Percentiles rank a stretch among this genome's conserved stretches.
These are phyloP conservation scores for Nephrocerus scutellatus DNA, from an alignment of 2,888 invertebrate species.

Conservation along the genomic window DNA sequence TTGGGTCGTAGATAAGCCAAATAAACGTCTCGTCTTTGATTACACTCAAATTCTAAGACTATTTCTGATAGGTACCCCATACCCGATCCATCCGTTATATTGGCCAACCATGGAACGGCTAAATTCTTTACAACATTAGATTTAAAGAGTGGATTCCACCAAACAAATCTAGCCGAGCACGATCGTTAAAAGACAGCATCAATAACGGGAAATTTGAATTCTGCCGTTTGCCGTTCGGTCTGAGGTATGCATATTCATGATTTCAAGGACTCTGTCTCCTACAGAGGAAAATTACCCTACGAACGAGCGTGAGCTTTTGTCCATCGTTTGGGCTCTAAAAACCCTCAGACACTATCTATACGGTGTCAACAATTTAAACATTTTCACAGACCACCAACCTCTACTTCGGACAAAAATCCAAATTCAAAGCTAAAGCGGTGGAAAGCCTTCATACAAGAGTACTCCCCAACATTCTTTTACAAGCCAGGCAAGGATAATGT, in stretches of 20 bases:
- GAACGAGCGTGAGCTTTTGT: constrained; percentile 36
- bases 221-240: too few relatives aligned
- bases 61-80: too few relatives aligned
- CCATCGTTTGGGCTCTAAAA: constrained; percentile 34
- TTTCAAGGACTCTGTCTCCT: constrained; percentile 27
- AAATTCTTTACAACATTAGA: too few relatives aligned
- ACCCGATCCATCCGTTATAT: too few relatives aligned
- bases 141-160: too few relatives aligned
- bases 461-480: constrained; percentile 10
- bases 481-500: constrained; percentile 8
- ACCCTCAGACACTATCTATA: constrained; percentile 37
- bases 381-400: constrained; percentile 17
- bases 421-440: constrained; percentile 17
- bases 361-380: constrained; percentile 22
- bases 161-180: too few relatives aligned
- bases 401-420: constrained; percentile 12
- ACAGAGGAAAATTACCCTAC: constrained; percentile 27
- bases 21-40: too few relatives aligned
- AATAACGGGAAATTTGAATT: too few relatives aligned
- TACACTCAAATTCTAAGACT: too few relatives aligned
- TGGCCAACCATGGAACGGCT: too few relatives aligned
- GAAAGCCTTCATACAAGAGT: constrained; percentile 12
- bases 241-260: constrained; percentile 27
- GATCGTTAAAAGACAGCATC: too few relatives aligned
- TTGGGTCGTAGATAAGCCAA: too few relatives aligned